Conservation (phyloP, 1,140 invertebrate species). For the Drosophila insularis region DNA sequence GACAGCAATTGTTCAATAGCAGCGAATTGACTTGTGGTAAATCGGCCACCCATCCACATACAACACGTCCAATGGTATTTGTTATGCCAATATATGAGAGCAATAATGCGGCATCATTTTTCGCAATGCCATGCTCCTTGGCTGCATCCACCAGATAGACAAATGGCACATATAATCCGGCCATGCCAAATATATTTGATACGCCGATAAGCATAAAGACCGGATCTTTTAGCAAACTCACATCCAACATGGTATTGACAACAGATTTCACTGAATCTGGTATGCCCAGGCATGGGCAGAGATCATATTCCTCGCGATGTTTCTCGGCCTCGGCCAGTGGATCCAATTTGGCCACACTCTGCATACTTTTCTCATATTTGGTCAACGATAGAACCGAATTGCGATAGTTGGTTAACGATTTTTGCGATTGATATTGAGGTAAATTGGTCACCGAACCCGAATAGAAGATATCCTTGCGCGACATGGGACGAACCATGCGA, state of each 20-base stretch:
- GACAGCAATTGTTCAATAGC: conserved; percentile 96
- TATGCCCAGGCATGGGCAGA: conserved; percentile 91
- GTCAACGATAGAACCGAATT: conserved; percentile 92
- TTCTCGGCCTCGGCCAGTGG: conserved; percentile 86
- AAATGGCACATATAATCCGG: conserved; percentile 97
- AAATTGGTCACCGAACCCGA: conserved; percentile 96
- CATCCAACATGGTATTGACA: conserved; percentile 95
- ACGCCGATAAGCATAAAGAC: conserved; percentile 96
- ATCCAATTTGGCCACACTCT: conserved; percentile 76
- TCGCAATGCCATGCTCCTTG: conserved; percentile 87
- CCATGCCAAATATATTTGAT: conserved; percentile 95
- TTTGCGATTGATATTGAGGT: conserved; percentile 95
- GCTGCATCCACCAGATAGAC: conserved; percentile 95
- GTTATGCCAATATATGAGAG: conserved; percentile 98
- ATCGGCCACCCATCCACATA: conserved; percentile 93
- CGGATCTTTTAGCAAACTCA: conserved; percentile 94
- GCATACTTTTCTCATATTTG: conserved; percentile 86
- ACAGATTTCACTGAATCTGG: conserved; percentile 92
- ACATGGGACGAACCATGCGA: conserved; percentile 93
- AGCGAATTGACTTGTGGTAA: conserved; percentile 95
- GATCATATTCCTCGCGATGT: conserved; percentile 86
- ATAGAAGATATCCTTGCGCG: conserved; percentile 99
- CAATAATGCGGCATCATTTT: conserved; percentile 91
- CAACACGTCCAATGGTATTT: conserved; percentile 94
- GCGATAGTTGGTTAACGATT: conserved; percentile 93